Conservation (phyloP, 2,113 vertebrate genomes). For the Callionymus lyra region DNA sequence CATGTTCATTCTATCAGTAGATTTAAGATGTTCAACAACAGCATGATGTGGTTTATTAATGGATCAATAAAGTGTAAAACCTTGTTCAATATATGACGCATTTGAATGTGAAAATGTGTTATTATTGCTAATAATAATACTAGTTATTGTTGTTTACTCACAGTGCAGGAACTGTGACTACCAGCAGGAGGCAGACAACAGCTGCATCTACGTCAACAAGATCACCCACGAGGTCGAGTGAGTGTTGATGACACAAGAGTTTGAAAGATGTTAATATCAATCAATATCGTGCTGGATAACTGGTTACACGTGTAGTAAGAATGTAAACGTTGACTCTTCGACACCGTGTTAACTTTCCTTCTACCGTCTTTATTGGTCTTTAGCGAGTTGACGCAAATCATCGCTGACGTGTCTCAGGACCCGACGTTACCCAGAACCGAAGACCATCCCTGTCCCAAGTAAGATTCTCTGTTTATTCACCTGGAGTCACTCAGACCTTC, state of each 20-base stretch:
- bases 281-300: neutral
- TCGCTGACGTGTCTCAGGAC: conserved; percentile 88
- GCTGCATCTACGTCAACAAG: conserved; percentile 93
- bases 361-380: neutral
- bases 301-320: neutral
- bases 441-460: conserved; percentile 91
- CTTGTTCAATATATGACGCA: no score
- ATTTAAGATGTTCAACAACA: no score
- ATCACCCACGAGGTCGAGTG: conserved; percentile 86
- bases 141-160: neutral
- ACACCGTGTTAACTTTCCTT: neutral
- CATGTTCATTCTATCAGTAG: no score
- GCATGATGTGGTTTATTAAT: no score
- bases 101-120: no score
- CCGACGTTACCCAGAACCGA: conserved; percentile 86
- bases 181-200: conserved; percentile 91
- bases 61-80: no score
- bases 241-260: conserved; percentile 10
- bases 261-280: neutral
- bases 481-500: no score
- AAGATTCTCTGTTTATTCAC: conserved; percentile 35
- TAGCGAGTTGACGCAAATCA: conserved; percentile 88
- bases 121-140: no score
- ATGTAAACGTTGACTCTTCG: neutral
- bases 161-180: conserved; percentile 93